These are phyloP conservation scores for Drosophila littoralis DNA, from an alignment of 1,140 invertebrate species.

Conservation along the genomic window DNA sequence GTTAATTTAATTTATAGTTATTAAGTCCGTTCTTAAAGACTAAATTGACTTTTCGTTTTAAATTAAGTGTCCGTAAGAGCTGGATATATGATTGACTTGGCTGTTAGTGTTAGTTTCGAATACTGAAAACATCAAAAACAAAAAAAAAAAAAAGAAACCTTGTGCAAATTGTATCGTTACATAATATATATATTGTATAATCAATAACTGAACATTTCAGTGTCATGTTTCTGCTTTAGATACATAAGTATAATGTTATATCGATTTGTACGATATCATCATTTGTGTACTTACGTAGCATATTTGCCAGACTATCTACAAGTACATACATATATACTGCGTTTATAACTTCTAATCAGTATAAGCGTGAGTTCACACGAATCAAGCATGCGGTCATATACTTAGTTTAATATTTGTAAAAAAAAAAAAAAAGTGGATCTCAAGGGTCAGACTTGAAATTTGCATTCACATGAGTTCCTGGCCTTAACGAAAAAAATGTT, in stretches of 20 bases:
- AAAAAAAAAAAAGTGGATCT: background rate
- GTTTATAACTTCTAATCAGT: conserved; percentile 25
- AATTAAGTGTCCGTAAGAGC: conserved; percentile 3
- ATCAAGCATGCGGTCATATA: conserved; percentile 10
- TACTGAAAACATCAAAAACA: conserved; percentile 3
- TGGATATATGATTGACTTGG: conserved; percentile 21
- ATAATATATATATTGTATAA: conserved; percentile 30
- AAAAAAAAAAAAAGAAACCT: background rate
- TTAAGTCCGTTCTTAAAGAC: conserved; percentile 17
- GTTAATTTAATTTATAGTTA: conserved; percentile 14
- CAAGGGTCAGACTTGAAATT: background rate
- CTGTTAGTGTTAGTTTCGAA: conserved; percentile 33
- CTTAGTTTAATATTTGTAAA: background rate
- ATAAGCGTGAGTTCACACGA: conserved; percentile 25
- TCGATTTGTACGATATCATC: conserved; percentile 30
- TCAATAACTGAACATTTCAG: conserved; percentile 29
- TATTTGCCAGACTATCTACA: conserved; percentile 27
- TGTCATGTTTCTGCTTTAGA: conserved; percentile 31
- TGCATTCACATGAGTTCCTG: conserved; percentile 2
- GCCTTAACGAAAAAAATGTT: no score
- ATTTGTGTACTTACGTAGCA: conserved; percentile 20
- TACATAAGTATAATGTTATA: conserved; percentile 28
- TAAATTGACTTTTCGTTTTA: conserved; percentile 15
- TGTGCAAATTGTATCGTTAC: conserved; percentile 30
- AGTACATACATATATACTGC: conserved; percentile 31